Evolutionary conservation across 2,888 invertebrate species (phyloP).

Genomic region (Nephrocerus scutellatus): DNA sequence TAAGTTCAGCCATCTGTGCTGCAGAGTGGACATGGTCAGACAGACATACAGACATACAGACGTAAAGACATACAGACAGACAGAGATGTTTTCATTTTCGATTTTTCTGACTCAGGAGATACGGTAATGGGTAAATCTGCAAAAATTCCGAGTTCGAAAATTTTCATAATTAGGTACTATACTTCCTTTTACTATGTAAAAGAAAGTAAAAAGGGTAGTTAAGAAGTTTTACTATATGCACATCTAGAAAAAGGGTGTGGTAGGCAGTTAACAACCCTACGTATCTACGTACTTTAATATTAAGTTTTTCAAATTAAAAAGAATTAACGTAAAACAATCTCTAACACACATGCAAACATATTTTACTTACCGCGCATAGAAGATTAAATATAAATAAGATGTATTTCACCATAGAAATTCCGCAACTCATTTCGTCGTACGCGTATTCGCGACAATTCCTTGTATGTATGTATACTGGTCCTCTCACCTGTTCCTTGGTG

Average conservation of each 20-base stretch:
- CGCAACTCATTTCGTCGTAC: slow-evolving; percentile 64
- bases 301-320: slow-evolving; percentile 2
- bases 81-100: too few relatives aligned
- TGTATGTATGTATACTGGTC: background rate
- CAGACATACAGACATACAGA: too few relatives aligned
- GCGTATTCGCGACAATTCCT: slow-evolving; percentile 1
- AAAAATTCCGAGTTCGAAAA: too few relatives aligned
- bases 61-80: too few relatives aligned
- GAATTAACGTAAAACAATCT: background rate
- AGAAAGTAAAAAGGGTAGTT: slow-evolving; percentile 6
- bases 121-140: too few relatives aligned
- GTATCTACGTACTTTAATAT: slow-evolving; percentile 1
- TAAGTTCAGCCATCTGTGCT: too few relatives aligned
- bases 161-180: too few relatives aligned
- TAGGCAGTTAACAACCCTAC: background rate
- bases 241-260: background rate
- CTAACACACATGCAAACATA: too few relatives aligned
- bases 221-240: background rate
- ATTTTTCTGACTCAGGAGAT: too few relatives aligned
- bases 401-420: slow-evolving; percentile 74
- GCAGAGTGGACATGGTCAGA: too few relatives aligned
- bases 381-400: slow-evolving; percentile 75
- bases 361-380: slow-evolving; percentile 65
- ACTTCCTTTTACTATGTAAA: too few relatives aligned
- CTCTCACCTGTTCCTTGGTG: too few relatives aligned